phyloP scores from a whole-genome alignment of 2,113 vertebrate species.

The Plestiodon gilberti region DNA sequence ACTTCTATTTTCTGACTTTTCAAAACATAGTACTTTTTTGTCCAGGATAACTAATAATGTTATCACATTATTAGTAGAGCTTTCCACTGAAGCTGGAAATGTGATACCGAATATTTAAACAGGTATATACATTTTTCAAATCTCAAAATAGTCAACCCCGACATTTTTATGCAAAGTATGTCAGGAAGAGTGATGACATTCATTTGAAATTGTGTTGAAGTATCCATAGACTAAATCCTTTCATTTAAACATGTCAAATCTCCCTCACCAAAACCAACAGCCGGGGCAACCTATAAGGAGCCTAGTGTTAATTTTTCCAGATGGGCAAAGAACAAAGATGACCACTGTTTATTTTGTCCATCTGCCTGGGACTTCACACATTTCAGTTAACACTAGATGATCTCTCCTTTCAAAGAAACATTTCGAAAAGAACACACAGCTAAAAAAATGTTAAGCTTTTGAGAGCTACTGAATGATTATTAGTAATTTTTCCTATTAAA shows the following conservation, averaged over 20 bases:
- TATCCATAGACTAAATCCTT: neutral
- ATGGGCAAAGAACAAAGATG: neutral
- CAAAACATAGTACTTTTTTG: neutral
- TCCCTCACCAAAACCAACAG: neutral
- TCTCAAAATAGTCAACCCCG: neutral
- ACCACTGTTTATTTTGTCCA: neutral
- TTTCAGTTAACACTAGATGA: slow-evolving; percentile 16
- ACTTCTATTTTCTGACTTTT: neutral
- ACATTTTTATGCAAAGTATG: slow-evolving; percentile 15
- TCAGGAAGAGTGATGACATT: neutral
- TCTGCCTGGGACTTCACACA: neutral
- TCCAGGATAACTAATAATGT: slow-evolving; percentile 4
- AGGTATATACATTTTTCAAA: neutral
- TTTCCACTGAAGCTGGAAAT: neutral
- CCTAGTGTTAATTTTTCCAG: neutral
- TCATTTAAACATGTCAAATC: neutral
- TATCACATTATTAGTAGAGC: neutral
- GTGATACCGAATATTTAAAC: neutral
- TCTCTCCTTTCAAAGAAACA: slow-evolving; percentile 43
- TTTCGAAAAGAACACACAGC: neutral
- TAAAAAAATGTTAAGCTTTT: neutral
- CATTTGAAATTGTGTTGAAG: neutral
- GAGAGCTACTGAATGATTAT: neutral
- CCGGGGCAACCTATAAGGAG: neutral
- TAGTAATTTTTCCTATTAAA: neutral